Evolutionary conservation across 2,888 invertebrate species (phyloP).

Genomic region (Volucella inflata): DNA sequence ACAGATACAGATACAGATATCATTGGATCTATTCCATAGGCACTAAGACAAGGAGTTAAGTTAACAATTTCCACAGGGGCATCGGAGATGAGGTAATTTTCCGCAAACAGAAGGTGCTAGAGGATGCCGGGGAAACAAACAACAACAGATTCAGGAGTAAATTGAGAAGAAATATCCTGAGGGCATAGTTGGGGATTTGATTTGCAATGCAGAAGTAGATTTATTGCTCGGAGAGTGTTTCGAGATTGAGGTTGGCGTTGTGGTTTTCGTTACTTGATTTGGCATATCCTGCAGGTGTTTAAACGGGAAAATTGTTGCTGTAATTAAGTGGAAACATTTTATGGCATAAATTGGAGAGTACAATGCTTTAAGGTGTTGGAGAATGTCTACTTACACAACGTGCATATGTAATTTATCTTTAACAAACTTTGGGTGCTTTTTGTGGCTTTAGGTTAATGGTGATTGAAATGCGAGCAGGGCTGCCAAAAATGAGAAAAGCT

Average conservation of each 20-base stretch:
- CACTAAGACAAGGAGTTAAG: neutral
- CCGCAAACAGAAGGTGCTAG: neutral
- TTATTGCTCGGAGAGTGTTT: constrained; percentile 36
- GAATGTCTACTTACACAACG: neutral
- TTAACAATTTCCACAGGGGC: constrained; percentile 12
- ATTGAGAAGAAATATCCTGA: constrained; percentile 54
- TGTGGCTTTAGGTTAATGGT: too few relatives aligned
- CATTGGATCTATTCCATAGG: constrained; percentile 33
- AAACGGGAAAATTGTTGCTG: constrained; percentile 49
- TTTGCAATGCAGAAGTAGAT: constrained; percentile 56
- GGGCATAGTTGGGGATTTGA: constrained; percentile 56
- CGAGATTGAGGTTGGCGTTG: constrained; percentile 1
- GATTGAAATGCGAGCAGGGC: too few relatives aligned
- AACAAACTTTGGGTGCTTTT: neutral
- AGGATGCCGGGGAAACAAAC: neutral
- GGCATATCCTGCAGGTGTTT: constrained; percentile 61
- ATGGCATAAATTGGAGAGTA: constrained; percentile 52
- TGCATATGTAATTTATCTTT: constrained; percentile 36
- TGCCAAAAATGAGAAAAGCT: too few relatives aligned
- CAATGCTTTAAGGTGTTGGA: constrained; percentile 35
- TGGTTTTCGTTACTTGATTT: neutral
- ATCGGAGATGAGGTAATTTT: neutral
- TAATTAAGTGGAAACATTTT: constrained; percentile 63
- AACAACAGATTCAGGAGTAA: constrained; percentile 1
- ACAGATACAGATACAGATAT: constrained; percentile 62